phyloP scores from a whole-genome alignment of 2,888 invertebrate species.

The Microdon myrmicae region DNA sequence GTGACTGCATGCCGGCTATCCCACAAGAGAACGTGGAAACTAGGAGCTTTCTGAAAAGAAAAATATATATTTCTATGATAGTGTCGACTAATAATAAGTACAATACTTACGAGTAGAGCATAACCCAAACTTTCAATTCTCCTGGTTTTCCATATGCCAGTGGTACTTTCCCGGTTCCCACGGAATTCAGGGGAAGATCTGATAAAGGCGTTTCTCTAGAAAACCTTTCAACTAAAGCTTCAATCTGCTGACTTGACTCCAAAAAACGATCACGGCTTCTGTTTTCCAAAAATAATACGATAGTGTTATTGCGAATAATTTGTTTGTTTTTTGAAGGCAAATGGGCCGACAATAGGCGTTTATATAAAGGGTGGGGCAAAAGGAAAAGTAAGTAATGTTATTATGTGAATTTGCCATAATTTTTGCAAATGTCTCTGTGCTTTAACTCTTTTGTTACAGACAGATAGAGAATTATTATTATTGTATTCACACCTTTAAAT shows the following conservation, averaged over 20 bases:
- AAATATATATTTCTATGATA: background rate
- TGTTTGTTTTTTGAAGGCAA: no score
- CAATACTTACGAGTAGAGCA: constrained; percentile 72
- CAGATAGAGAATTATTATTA: no score
- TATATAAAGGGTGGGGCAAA: no score
- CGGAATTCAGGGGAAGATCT: constrained; percentile 71
- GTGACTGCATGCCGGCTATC: constrained; percentile 78
- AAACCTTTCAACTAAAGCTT: constrained; percentile 90
- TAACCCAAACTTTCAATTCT: constrained; percentile 74
- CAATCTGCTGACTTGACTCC: constrained; percentile 93
- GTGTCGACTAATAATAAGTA: constrained; percentile 60
- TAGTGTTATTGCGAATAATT: background rate
- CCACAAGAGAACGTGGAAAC: constrained; percentile 80
- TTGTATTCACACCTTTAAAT: no score
- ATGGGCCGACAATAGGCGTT: no score
- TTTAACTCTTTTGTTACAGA: no score
- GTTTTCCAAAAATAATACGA: constrained; percentile 53
- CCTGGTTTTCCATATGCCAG: constrained; percentile 80
- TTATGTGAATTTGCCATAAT: no score
- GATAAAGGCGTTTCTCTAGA: constrained; percentile 82
- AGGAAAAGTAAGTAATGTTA: no score
- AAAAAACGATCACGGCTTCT: constrained; percentile 88
- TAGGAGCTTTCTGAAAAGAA: background rate
- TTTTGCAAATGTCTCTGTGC: no score
- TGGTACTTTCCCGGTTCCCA: constrained; percentile 75